Evolutionary conservation across 2,888 invertebrate species (phyloP).

Genomic region (Synergus laeviventris): DNA sequence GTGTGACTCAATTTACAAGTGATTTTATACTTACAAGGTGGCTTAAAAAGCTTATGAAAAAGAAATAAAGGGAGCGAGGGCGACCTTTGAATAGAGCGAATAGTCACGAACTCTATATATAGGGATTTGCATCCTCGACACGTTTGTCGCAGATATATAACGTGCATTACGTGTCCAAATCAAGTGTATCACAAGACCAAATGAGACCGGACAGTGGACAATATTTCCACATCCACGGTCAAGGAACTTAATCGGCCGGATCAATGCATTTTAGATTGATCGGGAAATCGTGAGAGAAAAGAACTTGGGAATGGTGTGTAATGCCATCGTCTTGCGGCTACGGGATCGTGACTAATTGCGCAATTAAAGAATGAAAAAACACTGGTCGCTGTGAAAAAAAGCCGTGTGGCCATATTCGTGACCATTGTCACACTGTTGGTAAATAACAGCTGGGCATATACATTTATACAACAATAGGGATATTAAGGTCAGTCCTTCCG

Average conservation of each 20-base stretch:
- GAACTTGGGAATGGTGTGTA: conserved; percentile 33
- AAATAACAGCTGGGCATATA: not conserved
- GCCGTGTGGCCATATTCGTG: conserved; percentile 21
- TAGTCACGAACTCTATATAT: conserved; percentile 10
- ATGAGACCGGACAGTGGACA: not conserved
- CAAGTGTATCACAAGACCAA: conserved; percentile 1
- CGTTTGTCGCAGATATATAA: conserved; percentile 17
- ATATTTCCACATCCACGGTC: not conserved
- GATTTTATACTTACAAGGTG: conserved; percentile 3
- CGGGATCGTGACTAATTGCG: conserved; percentile 32
- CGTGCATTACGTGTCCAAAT: conserved; percentile 19
- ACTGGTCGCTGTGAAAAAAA: conserved; percentile 14
- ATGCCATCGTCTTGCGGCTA: conserved; percentile 26
- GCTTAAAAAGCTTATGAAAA: conserved; percentile 2
- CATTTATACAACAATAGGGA: not conserved
- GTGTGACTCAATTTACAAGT: conserved; percentile 30
- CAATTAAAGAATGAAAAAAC: conserved; percentile 29
- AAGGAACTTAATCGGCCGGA: conserved; percentile 30
- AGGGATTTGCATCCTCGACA: conserved; percentile 29
- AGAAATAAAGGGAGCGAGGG: not conserved
- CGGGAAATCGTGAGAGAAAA: conserved; percentile 38
- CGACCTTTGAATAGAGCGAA: conserved; percentile 4
- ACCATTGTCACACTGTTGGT: conserved; percentile 29
- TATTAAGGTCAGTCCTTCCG: conserved; percentile 15
- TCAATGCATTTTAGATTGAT: conserved; percentile 37